These are phyloP conservation scores for Scartelaos histophorus DNA, from an alignment of 2,113 vertebrate species.

Conservation along the genomic window DNA sequence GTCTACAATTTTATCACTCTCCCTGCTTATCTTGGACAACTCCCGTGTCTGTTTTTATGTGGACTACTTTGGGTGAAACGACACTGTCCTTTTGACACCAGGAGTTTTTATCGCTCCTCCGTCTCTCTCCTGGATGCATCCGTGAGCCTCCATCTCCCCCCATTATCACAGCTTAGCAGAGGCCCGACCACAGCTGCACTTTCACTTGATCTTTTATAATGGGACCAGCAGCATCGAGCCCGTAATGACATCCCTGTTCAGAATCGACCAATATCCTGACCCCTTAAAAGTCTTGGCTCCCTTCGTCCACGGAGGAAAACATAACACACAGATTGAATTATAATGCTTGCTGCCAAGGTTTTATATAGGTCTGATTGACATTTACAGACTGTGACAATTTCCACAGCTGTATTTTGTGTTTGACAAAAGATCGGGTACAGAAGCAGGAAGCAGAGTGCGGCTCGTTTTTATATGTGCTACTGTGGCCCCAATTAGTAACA, in stretches of 20 bases:
- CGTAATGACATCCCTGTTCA: constrained; percentile 62
- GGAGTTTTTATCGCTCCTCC: constrained; percentile 46
- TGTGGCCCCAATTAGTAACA: background rate
- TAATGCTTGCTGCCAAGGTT: constrained; percentile 38
- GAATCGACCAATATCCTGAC: constrained; percentile 55
- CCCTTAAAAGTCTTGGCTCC: constrained; percentile 39
- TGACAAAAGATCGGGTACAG: constrained; percentile 17
- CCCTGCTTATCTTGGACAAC: constrained; percentile 55
- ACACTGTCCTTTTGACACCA: constrained; percentile 46
- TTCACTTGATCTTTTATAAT: constrained; percentile 69
- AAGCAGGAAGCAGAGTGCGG: background rate
- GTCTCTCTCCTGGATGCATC: constrained; percentile 42
- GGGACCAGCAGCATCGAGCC: constrained; percentile 63
- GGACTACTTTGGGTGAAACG: constrained; percentile 42
- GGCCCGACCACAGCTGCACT: constrained; percentile 58
- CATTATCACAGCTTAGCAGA: constrained; percentile 68
- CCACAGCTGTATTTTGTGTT: constrained; percentile 39
- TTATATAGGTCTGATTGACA: constrained; percentile 51
- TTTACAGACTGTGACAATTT: constrained; percentile 41
- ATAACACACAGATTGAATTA: constrained; percentile 47
- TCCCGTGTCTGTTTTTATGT: constrained; percentile 34
- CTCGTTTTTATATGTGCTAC: background rate
- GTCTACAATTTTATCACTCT: constrained; percentile 22
- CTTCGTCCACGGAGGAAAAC: constrained; percentile 23
- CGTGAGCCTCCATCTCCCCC: constrained; percentile 20